Percentiles rank a stretch among this genome's conserved stretches.
Evolutionary conservation across 2,797 vertebrate genomes (phyloP).

Genomic region (Botia kubotai): DNA sequence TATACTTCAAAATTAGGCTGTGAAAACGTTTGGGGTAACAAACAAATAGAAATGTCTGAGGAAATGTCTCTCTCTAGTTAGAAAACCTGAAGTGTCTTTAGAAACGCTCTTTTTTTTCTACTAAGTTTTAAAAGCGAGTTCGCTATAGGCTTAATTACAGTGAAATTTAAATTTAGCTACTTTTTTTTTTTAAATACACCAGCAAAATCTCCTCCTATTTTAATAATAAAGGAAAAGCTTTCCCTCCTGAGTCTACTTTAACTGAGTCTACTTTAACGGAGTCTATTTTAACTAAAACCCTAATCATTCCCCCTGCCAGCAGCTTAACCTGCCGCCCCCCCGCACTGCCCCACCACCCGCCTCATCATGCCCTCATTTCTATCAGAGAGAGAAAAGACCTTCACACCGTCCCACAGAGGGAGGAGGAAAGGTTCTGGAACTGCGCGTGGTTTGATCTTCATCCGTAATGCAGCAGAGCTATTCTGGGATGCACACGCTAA

Average conservation of each 20-base stretch:
- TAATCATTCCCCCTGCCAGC: conserved; percentile 55
- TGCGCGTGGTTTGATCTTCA: conserved; percentile 69
- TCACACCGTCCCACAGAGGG: conserved; percentile 36
- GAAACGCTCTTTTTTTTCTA: too few relatives aligned
- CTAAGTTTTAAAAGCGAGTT: neutral
- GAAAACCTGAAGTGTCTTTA: too few relatives aligned
- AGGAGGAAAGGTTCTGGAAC: conserved; percentile 55
- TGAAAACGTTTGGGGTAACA: too few relatives aligned
- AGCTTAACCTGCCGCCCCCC: conserved; percentile 54
- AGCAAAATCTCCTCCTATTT: conserved; percentile 42
- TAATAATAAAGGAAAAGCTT: conserved; percentile 43
- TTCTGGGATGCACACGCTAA: conserved; percentile 61
- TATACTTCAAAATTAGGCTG: neutral
- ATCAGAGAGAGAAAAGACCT: conserved; percentile 49
- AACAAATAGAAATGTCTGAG: too few relatives aligned
- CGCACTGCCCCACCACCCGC: conserved; percentile 31
- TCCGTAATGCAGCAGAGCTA: conserved; percentile 61
- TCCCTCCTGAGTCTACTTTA: conserved; percentile 47
- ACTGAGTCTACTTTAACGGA: too few relatives aligned
- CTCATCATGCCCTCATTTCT: conserved; percentile 54
- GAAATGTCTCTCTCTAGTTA: too few relatives aligned
- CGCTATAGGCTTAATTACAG: conserved; percentile 51
- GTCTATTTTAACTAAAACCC: conserved; percentile 57
- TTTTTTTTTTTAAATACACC: conserved; percentile 23
- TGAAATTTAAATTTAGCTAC: conserved; percentile 46